Percentiles rank a stretch among this genome's conserved stretches.
Conservation (phyloP, 2,888 invertebrate species). For the Beris morrisii region DNA sequence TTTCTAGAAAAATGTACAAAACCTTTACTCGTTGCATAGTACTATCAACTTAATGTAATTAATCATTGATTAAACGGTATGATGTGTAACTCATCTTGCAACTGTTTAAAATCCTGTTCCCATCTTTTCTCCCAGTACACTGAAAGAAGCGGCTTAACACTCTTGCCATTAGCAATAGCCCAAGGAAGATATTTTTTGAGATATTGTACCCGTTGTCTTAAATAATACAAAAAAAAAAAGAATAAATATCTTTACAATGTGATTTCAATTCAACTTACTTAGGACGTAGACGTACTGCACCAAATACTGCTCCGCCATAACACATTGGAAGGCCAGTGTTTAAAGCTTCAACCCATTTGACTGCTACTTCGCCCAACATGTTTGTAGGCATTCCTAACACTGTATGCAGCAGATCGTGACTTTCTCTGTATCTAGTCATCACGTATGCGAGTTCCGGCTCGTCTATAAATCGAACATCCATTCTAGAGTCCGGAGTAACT, state of each 20-base stretch:
- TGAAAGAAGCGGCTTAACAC: conserved; percentile 79
- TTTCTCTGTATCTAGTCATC: conserved; percentile 96
- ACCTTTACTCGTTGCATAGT: no score
- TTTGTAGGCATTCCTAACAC: conserved; percentile 90
- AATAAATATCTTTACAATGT: conserved; percentile 8
- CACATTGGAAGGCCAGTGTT: conserved; percentile 97
- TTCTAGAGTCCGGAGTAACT: conserved; percentile 90
- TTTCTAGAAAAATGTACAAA: no score
- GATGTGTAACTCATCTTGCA: conserved; percentile 81
- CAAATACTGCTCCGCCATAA: conserved; percentile 88
- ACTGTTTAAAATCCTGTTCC: conserved; percentile 81
- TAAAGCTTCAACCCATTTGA: conserved; percentile 97
- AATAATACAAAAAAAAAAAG: conserved; percentile 55
- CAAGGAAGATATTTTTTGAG: conserved; percentile 78
- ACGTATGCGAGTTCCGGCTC: conserved; percentile 89
- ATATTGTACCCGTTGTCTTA: conserved; percentile 74
- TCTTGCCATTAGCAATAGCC: conserved; percentile 77
- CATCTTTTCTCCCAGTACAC: conserved; percentile 92
- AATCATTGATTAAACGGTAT: conserved; percentile 7
- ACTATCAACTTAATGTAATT: no score
- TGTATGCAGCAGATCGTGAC: conserved; percentile 94
- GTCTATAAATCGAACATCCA: conserved; percentile 87
- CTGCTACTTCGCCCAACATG: conserved; percentile 88
- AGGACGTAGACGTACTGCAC: conserved; percentile 81
- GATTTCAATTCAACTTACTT: conserved; percentile 56